A percentile compares a stretch with the other conserved stretches of the same genome.
phyloP scores from a whole-genome alignment of 2,888 invertebrate genomes.

The Odontocolon sp. region DNA sequence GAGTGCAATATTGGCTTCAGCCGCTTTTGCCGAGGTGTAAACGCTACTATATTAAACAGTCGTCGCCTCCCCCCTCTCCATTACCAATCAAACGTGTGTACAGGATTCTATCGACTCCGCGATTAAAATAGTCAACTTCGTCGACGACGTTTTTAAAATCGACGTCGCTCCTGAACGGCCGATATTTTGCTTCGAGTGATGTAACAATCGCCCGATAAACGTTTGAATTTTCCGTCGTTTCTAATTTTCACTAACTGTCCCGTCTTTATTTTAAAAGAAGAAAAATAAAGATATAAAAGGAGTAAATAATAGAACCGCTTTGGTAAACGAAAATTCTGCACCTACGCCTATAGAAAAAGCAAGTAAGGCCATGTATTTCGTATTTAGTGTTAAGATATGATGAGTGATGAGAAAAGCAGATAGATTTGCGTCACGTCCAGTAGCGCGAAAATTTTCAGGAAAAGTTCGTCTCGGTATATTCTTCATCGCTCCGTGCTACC shows the following conservation, averaged over 20 bases:
- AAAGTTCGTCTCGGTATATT: no score
- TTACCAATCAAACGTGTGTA: conserved; percentile 35
- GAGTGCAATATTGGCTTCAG: conserved; percentile 71
- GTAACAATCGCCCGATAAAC: neutral
- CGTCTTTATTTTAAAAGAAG: conserved; percentile 2
- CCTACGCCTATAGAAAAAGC: conserved; percentile 66
- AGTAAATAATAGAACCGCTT: conserved; percentile 39
- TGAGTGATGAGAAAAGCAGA: conserved; percentile 22
- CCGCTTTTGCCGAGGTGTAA: conserved; percentile 55
- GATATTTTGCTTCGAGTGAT: no score
- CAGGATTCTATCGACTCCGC: conserved; percentile 13
- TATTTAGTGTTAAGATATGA: conserved; percentile 68
- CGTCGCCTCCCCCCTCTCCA: neutral
- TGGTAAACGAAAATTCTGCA: conserved; percentile 59
- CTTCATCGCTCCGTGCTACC: no score
- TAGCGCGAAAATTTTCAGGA: neutral
- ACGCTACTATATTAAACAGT: conserved; percentile 39
- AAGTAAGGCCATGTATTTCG: conserved; percentile 78
- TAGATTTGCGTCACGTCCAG: conserved; percentile 13
- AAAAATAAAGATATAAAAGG: conserved; percentile 10
- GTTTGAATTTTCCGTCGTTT: neutral
- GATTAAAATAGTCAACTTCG: neutral
- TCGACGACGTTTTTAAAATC: conserved; percentile 33
- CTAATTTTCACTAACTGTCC: no score
- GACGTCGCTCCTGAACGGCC: no score